These are phyloP conservation scores for Lindbergichthys nudifrons DNA, from an alignment of 2,797 vertebrate genomes.

Conservation along the genomic window DNA sequence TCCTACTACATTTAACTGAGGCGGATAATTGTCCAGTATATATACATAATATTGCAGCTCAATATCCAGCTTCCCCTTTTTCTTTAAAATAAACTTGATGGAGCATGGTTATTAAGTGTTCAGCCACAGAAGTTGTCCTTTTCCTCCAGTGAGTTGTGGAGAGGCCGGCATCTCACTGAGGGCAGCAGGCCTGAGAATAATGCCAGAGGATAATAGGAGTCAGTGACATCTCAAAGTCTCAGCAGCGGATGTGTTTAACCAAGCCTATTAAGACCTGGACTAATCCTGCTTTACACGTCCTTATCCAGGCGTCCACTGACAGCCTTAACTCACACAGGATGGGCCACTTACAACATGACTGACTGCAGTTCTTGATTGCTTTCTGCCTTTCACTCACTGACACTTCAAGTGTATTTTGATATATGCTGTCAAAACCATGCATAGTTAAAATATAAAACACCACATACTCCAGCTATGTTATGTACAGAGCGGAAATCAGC, in stretches of 20 bases:
- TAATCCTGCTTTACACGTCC: constrained; percentile 80
- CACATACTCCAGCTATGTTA: neutral
- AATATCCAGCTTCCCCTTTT: constrained; percentile 13
- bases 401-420: constrained; percentile 22
- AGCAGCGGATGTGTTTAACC: constrained; percentile 80
- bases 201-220: constrained; percentile 76
- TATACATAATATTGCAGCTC: constrained; percentile 2
- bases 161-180: constrained; percentile 34
- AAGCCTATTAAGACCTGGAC: constrained; percentile 80
- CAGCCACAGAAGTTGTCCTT: constrained; percentile 9
- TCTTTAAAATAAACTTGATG: constrained; percentile 23
- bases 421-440: constrained; percentile 10
- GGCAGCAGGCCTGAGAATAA: constrained; percentile 54
- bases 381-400: constrained; percentile 21
- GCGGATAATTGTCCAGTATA: constrained; percentile 19
- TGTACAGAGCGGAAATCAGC: neutral
- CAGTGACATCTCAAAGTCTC: constrained; percentile 79
- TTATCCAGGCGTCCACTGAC: constrained; percentile 72
- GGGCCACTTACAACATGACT: constrained; percentile 55
- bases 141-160: constrained; percentile 44
- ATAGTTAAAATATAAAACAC: neutral
- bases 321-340: constrained; percentile 67
- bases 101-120: constrained; percentile 22
- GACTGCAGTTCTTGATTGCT: constrained; percentile 37
- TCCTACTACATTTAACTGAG: constrained; percentile 23